Conservation (phyloP, 1,140 invertebrate genomes). For the Heterodera schachtii region DNA sequence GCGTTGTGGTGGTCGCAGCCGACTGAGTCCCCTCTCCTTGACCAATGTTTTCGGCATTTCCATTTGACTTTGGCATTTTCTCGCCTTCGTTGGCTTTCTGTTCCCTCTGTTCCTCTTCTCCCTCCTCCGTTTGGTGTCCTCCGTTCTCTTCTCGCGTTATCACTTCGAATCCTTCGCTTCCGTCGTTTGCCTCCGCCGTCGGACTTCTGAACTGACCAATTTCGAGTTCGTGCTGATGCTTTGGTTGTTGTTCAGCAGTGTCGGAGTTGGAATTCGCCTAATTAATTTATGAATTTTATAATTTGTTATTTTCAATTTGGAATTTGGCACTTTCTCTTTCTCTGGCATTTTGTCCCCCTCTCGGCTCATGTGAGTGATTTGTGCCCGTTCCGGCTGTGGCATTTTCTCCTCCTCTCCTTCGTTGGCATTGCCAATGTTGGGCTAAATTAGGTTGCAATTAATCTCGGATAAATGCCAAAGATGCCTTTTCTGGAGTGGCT, state of each 20-base stretch:
- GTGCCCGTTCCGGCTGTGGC: constrained; percentile 14
- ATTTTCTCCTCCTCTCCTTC: constrained; percentile 1
- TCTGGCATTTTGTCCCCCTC: background rate
- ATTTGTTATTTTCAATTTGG: background rate
- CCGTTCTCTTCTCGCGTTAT: background rate
- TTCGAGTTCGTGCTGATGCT: constrained; percentile 4
- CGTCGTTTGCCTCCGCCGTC: background rate
- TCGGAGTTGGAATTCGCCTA: background rate
- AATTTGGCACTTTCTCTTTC: background rate
- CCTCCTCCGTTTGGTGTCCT: background rate
- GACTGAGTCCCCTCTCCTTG: background rate
- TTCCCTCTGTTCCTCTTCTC: too few species aligned
- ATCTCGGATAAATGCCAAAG: background rate
- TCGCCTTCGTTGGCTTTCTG: too few species aligned
- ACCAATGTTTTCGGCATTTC: too few species aligned
- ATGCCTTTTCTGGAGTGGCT: background rate
- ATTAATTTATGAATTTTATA: background rate
- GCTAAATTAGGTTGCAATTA: background rate
- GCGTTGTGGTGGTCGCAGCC: background rate
- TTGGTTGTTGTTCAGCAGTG: background rate
- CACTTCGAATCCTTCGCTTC: constrained; percentile 10
- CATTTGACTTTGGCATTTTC: too few species aligned
- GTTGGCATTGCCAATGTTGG: background rate
- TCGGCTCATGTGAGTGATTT: constrained; percentile 18
- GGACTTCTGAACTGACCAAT: background rate